These are phyloP conservation scores for Eupithecia abbreviata DNA, from an alignment of 2,888 invertebrate species.

Conservation along the genomic window DNA sequence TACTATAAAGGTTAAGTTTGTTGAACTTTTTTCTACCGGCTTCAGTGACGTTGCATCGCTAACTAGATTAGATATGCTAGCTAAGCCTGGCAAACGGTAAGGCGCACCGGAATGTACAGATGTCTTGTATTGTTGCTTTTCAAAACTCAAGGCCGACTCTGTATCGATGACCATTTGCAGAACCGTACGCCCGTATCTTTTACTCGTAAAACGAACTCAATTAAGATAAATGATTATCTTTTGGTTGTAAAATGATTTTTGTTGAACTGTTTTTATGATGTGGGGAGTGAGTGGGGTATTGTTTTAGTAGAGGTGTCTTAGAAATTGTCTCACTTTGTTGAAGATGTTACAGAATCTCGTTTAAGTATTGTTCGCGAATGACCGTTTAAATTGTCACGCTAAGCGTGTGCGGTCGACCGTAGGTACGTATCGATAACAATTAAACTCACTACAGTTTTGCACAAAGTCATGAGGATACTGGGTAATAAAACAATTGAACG, in stretches of 20 bases:
- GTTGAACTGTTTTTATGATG: constrained; percentile 20
- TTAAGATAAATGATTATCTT: constrained; percentile 26
- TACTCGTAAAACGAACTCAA: constrained; percentile 24
- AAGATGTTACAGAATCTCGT: background rate
- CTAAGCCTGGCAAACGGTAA: constrained; percentile 66
- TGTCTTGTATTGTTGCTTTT: constrained; percentile 5
- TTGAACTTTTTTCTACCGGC: constrained; percentile 78
- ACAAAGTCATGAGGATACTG: constrained; percentile 28
- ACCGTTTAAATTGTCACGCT: constrained; percentile 11
- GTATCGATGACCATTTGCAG: background rate
- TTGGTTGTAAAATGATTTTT: constrained; percentile 22
- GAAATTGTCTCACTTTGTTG: background rate
- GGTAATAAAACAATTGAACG: constrained; percentile 13
- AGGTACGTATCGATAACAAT: constrained; percentile 10
- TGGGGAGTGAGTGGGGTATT: background rate
- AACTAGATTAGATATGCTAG: constrained; percentile 77
- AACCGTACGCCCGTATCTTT: constrained; percentile 4
- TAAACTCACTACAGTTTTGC: constrained; percentile 4
- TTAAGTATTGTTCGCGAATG: background rate
- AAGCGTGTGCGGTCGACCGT: constrained; percentile 3
- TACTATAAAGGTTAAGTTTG: constrained; percentile 70
- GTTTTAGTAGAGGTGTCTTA: background rate
- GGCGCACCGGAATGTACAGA: constrained; percentile 50
- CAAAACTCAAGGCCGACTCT: constrained; percentile 46
- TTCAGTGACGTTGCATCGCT: constrained; percentile 76